Evolutionary conservation across 1,140 invertebrate genomes (phyloP).

Genomic region (Drosophila orosa): DNA sequence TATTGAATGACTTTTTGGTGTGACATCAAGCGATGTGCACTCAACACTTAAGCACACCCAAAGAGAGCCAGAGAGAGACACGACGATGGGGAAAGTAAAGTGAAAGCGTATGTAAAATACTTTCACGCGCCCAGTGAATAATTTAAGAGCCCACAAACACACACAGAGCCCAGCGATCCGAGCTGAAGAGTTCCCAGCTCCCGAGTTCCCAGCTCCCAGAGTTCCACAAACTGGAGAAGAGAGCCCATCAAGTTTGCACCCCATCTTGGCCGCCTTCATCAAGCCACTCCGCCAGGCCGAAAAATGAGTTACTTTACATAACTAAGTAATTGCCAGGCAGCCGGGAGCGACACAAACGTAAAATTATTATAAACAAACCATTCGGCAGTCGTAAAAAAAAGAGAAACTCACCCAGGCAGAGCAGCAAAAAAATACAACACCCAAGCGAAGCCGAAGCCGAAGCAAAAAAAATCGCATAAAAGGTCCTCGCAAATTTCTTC

Average conservation of each 20-base stretch:
- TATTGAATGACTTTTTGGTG: slow-evolving; percentile 62
- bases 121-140: slow-evolving; percentile 63
- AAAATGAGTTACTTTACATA: slow-evolving; percentile 66
- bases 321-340: slow-evolving; percentile 60
- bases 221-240: neutral
- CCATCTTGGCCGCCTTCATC: slow-evolving; percentile 35
- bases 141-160: slow-evolving; percentile 48
- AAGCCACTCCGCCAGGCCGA: slow-evolving; percentile 40
- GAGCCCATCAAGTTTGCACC: slow-evolving; percentile 47
- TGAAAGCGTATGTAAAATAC: slow-evolving; percentile 63
- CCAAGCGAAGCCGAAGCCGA: slow-evolving; percentile 7
- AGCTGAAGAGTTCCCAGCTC: neutral
- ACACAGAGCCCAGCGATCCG: slow-evolving; percentile 17
- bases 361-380: slow-evolving; percentile 66
- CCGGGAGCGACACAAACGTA: slow-evolving; percentile 58
- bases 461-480: slow-evolving; percentile 45
- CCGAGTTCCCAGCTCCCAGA: neutral
- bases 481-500: slow-evolving; percentile 52
- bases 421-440: neutral
- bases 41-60: slow-evolving; percentile 47
- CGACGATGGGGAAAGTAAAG: slow-evolving; percentile 27
- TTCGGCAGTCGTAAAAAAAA: slow-evolving; percentile 54
- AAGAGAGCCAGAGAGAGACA: neutral
- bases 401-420: slow-evolving; percentile 1
- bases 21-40: slow-evolving; percentile 61